Conservation (phyloP, 2,797 vertebrate species). For the Schizopygopsis pylzovi region DNA sequence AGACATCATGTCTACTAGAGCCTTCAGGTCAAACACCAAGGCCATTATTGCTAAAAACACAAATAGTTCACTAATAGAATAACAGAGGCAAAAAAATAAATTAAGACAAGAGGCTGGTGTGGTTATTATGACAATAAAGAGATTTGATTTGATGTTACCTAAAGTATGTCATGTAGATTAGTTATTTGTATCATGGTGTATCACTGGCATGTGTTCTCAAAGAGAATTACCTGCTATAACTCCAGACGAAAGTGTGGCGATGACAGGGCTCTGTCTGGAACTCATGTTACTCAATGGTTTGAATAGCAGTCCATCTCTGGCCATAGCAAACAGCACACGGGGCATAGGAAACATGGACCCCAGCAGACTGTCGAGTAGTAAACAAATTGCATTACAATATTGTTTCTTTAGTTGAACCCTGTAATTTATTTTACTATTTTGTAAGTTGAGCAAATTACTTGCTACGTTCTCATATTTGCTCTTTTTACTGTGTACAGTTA, state of each 20-base stretch:
- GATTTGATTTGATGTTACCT: not conserved
- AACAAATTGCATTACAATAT: not conserved
- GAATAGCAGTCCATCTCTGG: constrained; percentile 89
- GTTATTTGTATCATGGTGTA: not conserved
- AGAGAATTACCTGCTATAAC: constrained; percentile 78
- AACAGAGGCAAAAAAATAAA: constrained; percentile 52
- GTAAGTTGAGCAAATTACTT: not conserved
- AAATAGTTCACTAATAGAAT: constrained; percentile 55
- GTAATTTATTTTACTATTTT: not conserved
- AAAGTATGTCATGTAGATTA: not conserved
- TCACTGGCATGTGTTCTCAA: not conserved
- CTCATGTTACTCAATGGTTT: constrained; percentile 80
- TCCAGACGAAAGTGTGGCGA: constrained; percentile 83
- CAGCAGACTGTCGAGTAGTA: constrained; percentile 77
- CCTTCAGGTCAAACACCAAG: constrained; percentile 85
- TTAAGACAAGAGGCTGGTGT: not conserved
- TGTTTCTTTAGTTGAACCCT: not conserved
- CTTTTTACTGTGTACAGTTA: not conserved
- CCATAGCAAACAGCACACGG: constrained; percentile 89
- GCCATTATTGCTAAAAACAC: constrained; percentile 81
- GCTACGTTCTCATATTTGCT: not conserved
- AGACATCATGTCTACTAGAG: constrained; percentile 87
- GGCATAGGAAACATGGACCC: constrained; percentile 91
- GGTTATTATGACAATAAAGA: not conserved
- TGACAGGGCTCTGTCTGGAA: constrained; percentile 79